phyloP scores from a whole-genome alignment of 2,113 vertebrate species.

The Odontophorus gujanensis region DNA sequence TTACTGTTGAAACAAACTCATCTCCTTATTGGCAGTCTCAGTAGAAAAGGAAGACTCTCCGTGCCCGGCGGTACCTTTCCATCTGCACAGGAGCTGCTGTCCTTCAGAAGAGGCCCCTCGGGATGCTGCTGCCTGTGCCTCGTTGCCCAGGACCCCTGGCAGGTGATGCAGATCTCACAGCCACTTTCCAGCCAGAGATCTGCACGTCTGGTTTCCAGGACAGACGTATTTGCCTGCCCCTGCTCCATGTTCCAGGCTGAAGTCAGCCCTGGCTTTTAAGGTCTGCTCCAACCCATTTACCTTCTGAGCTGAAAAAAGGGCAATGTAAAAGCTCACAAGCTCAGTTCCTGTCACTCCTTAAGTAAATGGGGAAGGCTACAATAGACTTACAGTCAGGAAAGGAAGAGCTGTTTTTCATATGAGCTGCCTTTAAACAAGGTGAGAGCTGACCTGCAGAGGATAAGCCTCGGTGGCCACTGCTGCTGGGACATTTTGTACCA shows the following conservation, averaged over 20 bases:
- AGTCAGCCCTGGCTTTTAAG: slow-evolving; percentile 36
- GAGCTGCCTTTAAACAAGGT: background rate
- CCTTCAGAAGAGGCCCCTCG: background rate
- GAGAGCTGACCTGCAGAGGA: background rate
- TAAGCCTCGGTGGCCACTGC: slow-evolving; percentile 12
- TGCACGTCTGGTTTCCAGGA: background rate
- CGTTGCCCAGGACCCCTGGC: background rate
- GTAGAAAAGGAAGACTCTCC: background rate
- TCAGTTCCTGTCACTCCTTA: background rate
- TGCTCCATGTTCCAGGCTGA: background rate
- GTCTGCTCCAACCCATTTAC: slow-evolving; percentile 45
- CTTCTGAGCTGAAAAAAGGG: slow-evolving; percentile 17
- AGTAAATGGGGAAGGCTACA: background rate
- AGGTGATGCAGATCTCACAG: background rate
- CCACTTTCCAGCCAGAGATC: background rate
- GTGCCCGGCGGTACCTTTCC: background rate
- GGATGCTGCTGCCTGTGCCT: background rate
- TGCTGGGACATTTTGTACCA: background rate
- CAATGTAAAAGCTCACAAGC: slow-evolving; percentile 17
- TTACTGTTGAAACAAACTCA: slow-evolving; percentile 41
- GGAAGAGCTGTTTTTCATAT: background rate
- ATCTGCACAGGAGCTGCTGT: background rate
- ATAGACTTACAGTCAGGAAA: background rate
- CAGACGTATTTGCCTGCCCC: background rate
- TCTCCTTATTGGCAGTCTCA: slow-evolving; percentile 35